Evolutionary conservation across 2,888 invertebrate genomes (phyloP).

Genomic region (Xylophagus ater): DNA sequence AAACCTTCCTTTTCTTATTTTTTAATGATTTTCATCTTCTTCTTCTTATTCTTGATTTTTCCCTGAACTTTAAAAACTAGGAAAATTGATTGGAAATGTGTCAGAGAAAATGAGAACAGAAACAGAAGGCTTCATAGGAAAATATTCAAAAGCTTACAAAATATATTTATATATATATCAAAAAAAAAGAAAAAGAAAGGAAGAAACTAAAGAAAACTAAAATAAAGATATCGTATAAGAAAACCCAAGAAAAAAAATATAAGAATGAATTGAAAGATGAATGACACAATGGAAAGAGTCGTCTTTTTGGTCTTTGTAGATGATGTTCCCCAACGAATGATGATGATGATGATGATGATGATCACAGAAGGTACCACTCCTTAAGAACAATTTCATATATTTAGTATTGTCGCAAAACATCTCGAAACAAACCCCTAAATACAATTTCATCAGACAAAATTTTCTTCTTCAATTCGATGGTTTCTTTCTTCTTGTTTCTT

Average conservation of each 20-base stretch:
- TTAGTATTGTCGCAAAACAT: too few relatives aligned
- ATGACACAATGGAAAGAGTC: constrained; percentile 14
- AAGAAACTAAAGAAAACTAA: neutral
- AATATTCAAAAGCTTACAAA: neutral
- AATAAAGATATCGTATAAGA: constrained; percentile 1
- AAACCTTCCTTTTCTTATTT: neutral
- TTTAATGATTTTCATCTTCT: neutral
- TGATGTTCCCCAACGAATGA: too few relatives aligned
- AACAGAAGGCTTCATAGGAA: constrained; percentile 10
- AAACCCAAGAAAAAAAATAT: constrained; percentile 5
- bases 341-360: too few relatives aligned
- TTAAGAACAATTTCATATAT: too few relatives aligned
- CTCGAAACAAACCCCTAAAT: too few relatives aligned
- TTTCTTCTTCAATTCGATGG: too few relatives aligned
- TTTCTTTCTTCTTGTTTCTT: too few relatives aligned
- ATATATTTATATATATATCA: neutral
- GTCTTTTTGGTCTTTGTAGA: too few relatives aligned
- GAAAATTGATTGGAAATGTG: constrained; percentile 19
- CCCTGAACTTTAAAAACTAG: constrained; percentile 15
- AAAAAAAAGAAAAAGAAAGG: constrained; percentile 3
- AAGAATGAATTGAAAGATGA: constrained; percentile 16
- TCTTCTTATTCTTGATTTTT: too few relatives aligned
- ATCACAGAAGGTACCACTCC: too few relatives aligned
- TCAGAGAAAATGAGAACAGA: constrained; percentile 17
- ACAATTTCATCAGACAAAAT: too few relatives aligned